These are phyloP conservation scores for Araneus ventricosus DNA, from an alignment of 1,140 invertebrate genomes.

Conservation along the genomic window DNA sequence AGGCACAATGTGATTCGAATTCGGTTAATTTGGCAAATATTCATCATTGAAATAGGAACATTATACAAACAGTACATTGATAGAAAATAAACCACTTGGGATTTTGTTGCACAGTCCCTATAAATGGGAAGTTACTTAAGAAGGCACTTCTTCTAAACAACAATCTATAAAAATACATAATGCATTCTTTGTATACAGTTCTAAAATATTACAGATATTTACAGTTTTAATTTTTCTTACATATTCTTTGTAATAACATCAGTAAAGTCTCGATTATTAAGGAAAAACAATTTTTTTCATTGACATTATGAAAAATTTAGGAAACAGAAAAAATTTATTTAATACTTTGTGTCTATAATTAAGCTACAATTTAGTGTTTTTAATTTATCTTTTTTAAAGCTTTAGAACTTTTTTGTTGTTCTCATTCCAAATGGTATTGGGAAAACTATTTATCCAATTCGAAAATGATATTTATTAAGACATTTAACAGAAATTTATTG, in stretches of 20 bases:
- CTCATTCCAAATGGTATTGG: too few species aligned
- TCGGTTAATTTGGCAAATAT: conserved; percentile 26
- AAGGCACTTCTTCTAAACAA: neutral
- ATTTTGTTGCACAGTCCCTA: neutral
- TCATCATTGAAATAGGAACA: conserved; percentile 21
- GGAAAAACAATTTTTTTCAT: too few species aligned
- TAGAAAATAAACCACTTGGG: neutral
- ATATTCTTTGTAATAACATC: neutral
- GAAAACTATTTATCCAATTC: too few species aligned
- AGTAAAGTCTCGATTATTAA: neutral
- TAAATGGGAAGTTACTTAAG: neutral
- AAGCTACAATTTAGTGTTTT: too few species aligned
- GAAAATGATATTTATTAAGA: too few species aligned
- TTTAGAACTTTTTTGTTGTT: too few species aligned
- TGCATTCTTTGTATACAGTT: neutral
- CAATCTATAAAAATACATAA: too few species aligned
- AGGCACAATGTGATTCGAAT: conserved; percentile 5
- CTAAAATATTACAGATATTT: neutral
- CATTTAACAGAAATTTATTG: too few species aligned
- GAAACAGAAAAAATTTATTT: too few species aligned
- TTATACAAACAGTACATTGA: neutral
- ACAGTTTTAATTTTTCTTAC: neutral
- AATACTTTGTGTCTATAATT: too few species aligned
- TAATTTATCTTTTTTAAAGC: too few species aligned
- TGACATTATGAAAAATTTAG: too few species aligned